Conservation (phyloP, 2,113 vertebrate species). For the Damaliscus lunatus region DNA sequence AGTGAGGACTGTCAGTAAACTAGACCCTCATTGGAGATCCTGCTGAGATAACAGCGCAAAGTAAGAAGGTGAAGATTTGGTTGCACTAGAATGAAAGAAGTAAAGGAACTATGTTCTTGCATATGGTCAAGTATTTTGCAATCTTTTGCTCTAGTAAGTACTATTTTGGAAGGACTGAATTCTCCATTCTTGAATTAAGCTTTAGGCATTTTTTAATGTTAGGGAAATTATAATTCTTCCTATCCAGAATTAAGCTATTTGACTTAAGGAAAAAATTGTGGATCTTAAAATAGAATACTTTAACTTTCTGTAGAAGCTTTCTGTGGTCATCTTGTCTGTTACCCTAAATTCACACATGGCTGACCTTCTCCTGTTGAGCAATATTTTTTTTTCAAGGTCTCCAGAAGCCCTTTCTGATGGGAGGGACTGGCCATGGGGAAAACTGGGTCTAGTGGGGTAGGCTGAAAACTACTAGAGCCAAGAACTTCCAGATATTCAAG, state of each 20-base stretch:
- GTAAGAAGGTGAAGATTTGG: not conserved
- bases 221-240: slow-evolving; percentile 22
- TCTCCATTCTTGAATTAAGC: not conserved
- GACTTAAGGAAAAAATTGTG: not conserved
- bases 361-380: not conserved
- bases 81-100: not conserved
- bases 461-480: accelerated
- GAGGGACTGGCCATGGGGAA: not conserved
- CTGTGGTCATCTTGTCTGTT: not conserved
- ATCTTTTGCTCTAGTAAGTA: not conserved
- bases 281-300: slow-evolving; percentile 9
- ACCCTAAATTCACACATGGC: not conserved
- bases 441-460: not conserved
- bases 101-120: not conserved
- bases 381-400: not conserved
- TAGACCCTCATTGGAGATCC: not conserved
- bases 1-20: not conserved
- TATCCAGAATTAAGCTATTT: slow-evolving; percentile 36
- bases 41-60: not conserved
- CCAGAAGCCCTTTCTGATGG: not conserved
- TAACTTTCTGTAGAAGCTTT: slow-evolving; percentile 5
- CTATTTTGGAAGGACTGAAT: not conserved
- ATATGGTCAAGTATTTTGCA: not conserved
- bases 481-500: not conserved
- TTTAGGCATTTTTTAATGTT: slow-evolving; percentile 3